These are phyloP conservation scores for Clinocottus analis DNA, from an alignment of 2,113 vertebrate genomes.

Conservation along the genomic window DNA sequence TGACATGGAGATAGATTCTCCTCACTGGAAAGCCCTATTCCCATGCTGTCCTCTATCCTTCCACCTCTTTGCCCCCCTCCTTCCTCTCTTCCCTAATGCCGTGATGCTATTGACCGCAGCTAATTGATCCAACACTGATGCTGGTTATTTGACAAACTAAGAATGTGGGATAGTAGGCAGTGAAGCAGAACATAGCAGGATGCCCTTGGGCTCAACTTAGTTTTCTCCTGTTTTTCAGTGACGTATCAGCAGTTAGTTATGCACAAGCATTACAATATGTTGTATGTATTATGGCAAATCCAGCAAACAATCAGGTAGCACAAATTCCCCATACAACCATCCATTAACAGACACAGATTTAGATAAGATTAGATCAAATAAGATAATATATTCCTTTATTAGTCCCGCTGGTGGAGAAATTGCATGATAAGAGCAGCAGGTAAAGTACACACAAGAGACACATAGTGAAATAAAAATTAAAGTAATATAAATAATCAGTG, in stretches of 20 bases:
- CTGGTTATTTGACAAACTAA: background rate
- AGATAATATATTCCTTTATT: too few relatives aligned
- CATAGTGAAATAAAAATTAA: too few relatives aligned
- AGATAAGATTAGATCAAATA: background rate
- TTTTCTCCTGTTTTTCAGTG: background rate
- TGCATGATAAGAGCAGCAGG: too few relatives aligned
- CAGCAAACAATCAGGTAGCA: conserved; percentile 13
- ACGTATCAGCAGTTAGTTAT: background rate
- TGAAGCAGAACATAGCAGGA: background rate
- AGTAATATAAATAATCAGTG: too few relatives aligned
- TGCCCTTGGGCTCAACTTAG: background rate
- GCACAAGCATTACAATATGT: background rate
- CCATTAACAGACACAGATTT: conserved; percentile 30
- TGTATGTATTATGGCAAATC: background rate
- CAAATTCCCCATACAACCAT: background rate
- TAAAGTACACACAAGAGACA: too few relatives aligned
- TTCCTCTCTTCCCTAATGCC: background rate
- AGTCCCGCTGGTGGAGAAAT: too few relatives aligned
- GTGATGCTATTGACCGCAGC: background rate
- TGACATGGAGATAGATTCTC: conserved; percentile 31
- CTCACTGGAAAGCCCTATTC: conserved; percentile 6
- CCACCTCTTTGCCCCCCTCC: too few relatives aligned
- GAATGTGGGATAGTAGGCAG: background rate
- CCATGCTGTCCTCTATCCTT: background rate
- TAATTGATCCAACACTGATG: conserved; percentile 25